Percentiles rank a stretch among this genome's conserved stretches.
These are phyloP conservation scores for Apodemus agrarius DNA, from an alignment of 2,797 vertebrate species.

Conservation along the genomic window DNA sequence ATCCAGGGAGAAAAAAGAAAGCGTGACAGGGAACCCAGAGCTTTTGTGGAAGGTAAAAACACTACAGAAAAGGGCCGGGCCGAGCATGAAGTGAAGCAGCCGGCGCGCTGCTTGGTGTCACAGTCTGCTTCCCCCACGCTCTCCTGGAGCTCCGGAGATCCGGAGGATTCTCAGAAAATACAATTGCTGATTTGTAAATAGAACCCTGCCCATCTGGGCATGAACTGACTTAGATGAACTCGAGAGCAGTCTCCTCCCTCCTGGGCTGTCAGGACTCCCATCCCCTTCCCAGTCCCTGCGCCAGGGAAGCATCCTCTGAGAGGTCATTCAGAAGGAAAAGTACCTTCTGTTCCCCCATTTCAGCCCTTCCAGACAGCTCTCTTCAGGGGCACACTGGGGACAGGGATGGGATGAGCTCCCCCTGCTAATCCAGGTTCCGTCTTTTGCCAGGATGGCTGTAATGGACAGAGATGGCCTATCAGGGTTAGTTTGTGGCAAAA, in stretches of 20 bases:
- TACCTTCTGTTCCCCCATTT: background rate
- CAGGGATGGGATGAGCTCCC: background rate
- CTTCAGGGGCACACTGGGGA: background rate
- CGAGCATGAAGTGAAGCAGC: background rate
- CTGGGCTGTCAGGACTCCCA: background rate
- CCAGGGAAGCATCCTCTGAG: background rate
- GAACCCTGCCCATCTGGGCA: constrained; percentile 42
- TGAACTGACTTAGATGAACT: background rate
- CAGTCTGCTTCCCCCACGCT: constrained; percentile 34
- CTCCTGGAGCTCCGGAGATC: constrained; percentile 2
- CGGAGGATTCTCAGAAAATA: constrained; percentile 54
- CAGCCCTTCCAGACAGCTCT: background rate
- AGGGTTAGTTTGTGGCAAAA: background rate
- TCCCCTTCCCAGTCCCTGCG: too few species aligned
- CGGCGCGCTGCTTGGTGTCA: constrained; percentile 43
- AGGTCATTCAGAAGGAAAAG: too few species aligned
- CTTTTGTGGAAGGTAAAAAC: constrained; percentile 85
- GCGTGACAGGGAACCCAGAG: constrained; percentile 84
- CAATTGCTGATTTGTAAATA: constrained; percentile 57
- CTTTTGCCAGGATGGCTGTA: background rate
- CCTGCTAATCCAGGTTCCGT: background rate
- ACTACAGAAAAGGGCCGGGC: constrained; percentile 54
- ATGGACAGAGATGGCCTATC: background rate
- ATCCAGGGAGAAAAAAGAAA: constrained; percentile 88
- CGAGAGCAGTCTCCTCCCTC: background rate